These are phyloP conservation scores for Acrobasis repandana DNA, from an alignment of 2,888 invertebrate species.

Conservation along the genomic window DNA sequence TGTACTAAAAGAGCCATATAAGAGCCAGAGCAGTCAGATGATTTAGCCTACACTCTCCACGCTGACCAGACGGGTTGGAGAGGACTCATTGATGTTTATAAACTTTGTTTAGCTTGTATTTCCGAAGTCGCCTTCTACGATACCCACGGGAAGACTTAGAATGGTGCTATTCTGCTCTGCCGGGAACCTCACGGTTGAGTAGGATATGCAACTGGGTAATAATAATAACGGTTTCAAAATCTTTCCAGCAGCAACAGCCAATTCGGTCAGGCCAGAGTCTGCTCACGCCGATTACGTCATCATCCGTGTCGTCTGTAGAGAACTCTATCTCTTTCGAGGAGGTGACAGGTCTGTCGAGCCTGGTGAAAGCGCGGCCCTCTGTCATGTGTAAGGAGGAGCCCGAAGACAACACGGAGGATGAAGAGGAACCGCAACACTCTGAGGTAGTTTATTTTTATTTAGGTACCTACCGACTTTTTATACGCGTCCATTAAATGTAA, in stretches of 20 bases:
- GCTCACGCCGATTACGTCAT: constrained; percentile 51
- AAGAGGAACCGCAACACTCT: neutral
- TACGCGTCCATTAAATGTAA: too few relatives aligned
- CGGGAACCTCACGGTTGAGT: neutral
- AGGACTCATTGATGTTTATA: too few relatives aligned
- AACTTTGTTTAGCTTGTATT: too few relatives aligned
- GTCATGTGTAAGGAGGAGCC: constrained; percentile 8
- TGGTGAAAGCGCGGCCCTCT: neutral
- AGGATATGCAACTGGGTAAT: too few relatives aligned
- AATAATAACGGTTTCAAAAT: neutral
- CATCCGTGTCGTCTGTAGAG: constrained; percentile 34
- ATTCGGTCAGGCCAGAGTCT: constrained; percentile 62
- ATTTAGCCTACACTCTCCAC: too few relatives aligned
- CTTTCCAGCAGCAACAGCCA: constrained; percentile 35
- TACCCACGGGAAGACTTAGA: too few relatives aligned
- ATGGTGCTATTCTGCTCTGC: too few relatives aligned
- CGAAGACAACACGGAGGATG: neutral
- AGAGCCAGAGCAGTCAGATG: too few relatives aligned
- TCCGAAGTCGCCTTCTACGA: too few relatives aligned
- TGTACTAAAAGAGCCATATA: neutral
- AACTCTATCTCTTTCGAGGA: neutral
- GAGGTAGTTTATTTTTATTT: neutral
- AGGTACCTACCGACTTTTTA: too few relatives aligned
- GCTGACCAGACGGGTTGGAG: too few relatives aligned
- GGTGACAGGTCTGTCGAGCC: neutral